Base-by-base conservation (phyloP, 1,140 invertebrate species). In the Rhynchophorus ferrugineus region DNA sequence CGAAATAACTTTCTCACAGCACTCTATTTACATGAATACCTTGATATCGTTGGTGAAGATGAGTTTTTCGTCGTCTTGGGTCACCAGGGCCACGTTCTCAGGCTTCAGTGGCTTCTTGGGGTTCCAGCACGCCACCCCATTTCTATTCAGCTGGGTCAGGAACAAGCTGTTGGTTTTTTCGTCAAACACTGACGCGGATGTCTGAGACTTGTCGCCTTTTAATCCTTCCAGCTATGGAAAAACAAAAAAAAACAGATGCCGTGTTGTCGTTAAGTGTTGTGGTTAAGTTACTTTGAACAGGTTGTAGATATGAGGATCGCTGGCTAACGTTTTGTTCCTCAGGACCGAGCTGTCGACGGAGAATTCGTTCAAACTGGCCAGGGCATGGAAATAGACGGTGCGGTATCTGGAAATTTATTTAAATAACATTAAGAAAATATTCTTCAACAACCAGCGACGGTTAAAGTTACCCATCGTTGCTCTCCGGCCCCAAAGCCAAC, bases 331-430 rank as follows among this genome's bases (percentile, higher is more conserved):
- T 65, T 82, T 77, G 63, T 90, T 87, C 61, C 81, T 78, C 7
- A 89, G 64, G 5, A 88, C 71, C 43, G 73, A 73, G 8, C 82
- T 85, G 8, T 81, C 78, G 3, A 87, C 84, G 21, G 78, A 78
- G 60, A 85, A 87, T 65, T 87, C 83, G 19, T 83, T 84, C 14
- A 82, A 83, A 38, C 83, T 82, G 2, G 82, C 79, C 69, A 87
- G 71, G 0, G 84, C 74, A 66, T 88, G 84, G 78, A 87, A 88
- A 61, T 84, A 87, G 33, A 85, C 72, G n/a, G 78, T 80, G 45
- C 79, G 78, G 46, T 70, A 78, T 24, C 72, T 72, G 35, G 48
- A 62, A 44, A 39, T 41, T 42, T 39, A 35, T 9, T 16, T 46
- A 46, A 46, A 46, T 35, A 14, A 20, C 20, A 39, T 16, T 39